A percentile compares a stretch with the other conserved stretches of the same genome.
These are phyloP conservation scores for Cyclopterus lumpus DNA, from an alignment of 2,797 vertebrate species.

Conservation along the genomic window DNA sequence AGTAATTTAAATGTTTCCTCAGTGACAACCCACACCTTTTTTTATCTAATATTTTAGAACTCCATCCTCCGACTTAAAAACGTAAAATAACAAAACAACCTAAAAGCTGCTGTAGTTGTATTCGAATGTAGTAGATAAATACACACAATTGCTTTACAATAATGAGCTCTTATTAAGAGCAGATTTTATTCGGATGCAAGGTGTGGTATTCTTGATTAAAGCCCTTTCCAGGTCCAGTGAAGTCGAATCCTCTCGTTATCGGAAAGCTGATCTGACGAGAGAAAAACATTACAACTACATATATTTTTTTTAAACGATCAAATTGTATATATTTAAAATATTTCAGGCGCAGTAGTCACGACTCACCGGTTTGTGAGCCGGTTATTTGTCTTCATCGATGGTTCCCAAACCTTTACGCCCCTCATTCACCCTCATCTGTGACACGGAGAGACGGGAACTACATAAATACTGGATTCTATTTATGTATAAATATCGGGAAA, in stretches of 20 bases:
- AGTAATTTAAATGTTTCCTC: conserved; percentile 22
- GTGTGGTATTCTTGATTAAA: conserved; percentile 39
- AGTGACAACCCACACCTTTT: conserved; percentile 18
- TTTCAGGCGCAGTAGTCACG: not conserved
- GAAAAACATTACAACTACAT: not conserved
- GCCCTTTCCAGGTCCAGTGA: conserved; percentile 18
- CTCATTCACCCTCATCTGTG: conserved; percentile 61
- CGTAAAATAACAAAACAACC: not conserved
- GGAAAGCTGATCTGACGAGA: conserved; percentile 25
- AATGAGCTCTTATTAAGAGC: conserved; percentile 62
- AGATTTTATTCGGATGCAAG: conserved; percentile 31
- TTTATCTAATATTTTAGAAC: conserved; percentile 9
- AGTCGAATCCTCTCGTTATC: conserved; percentile 17
- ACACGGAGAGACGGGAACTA: not conserved
- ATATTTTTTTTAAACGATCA: not conserved
- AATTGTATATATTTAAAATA: not conserved
- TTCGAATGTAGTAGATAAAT: conserved; percentile 43
- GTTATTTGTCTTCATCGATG: not conserved
- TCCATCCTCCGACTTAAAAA: conserved; percentile 11
- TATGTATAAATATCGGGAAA: too few relatives aligned
- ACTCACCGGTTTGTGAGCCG: conserved; percentile 23
- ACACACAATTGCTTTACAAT: conserved; percentile 47
- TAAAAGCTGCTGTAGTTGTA: conserved; percentile 23
- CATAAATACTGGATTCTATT: too few relatives aligned
- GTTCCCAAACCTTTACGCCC: conserved; percentile 53